Conservation (phyloP, 2,113 vertebrate genomes). For the Cynocephalus volans region DNA sequence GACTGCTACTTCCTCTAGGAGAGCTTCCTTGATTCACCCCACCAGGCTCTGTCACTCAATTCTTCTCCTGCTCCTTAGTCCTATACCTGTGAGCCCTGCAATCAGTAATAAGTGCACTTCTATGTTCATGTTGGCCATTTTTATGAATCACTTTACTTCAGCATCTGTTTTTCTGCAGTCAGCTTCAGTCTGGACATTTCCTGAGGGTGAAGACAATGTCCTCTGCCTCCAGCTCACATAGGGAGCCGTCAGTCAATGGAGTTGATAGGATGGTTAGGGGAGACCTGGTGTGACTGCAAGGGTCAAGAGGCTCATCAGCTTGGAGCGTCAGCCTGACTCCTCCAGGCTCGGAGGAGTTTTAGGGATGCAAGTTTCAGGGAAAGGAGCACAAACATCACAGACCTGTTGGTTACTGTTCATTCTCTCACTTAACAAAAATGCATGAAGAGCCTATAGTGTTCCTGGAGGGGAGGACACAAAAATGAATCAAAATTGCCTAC, state of each 20-base stretch:
- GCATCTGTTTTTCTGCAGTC: not conserved
- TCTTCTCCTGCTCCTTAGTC: not conserved
- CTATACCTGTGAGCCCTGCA: not conserved
- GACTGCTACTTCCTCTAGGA: not conserved
- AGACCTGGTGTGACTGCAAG: not conserved
- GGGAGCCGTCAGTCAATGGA: not conserved
- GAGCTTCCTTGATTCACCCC: no score
- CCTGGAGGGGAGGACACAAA: not conserved
- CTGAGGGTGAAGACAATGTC: not conserved
- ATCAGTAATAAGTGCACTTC: rapidly evolving
- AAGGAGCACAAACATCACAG: not conserved
- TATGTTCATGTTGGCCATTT: not conserved
- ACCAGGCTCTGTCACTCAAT: no score
- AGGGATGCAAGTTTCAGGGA: not conserved
- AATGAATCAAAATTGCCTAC: not conserved
- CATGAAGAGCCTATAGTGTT: not conserved
- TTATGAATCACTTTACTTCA: not conserved
- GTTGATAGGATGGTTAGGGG: not conserved
- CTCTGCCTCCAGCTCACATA: not conserved
- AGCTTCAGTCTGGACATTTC: not conserved
- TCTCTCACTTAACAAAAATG: constrained; percentile 6
- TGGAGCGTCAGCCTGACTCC: not conserved
- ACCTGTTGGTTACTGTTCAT: not conserved
- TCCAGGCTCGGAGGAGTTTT: not conserved
- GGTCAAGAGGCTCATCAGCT: not conserved